A percentile compares a stretch with the other conserved stretches of the same genome.
These are phyloP conservation scores for Echeneis naucrates DNA, from an alignment of 2,797 vertebrate genomes.

Conservation along the genomic window DNA sequence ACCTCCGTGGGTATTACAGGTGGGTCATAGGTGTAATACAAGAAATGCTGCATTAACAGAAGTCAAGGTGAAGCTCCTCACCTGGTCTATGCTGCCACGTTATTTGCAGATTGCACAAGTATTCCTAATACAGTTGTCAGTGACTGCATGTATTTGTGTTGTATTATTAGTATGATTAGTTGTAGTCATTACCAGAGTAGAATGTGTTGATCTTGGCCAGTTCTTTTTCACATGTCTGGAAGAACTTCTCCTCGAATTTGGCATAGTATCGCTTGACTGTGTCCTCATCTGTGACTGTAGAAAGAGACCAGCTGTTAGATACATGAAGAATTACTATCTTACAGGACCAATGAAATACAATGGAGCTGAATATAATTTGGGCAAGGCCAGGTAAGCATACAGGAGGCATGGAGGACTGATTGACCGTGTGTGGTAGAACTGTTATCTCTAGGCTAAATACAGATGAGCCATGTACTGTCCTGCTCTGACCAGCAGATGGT, in stretches of 20 bases:
- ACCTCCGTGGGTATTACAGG: too few species aligned
- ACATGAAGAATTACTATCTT: background rate
- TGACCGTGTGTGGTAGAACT: background rate
- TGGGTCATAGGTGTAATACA: too few species aligned
- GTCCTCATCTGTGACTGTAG: constrained; percentile 93
- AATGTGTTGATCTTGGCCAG: constrained; percentile 99
- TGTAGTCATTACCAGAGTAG: constrained; percentile 90
- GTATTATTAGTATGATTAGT: background rate
- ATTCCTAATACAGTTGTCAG: background rate
- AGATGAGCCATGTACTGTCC: background rate
- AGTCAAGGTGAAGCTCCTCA: background rate
- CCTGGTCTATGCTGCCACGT: background rate
- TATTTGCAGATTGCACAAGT: too few species aligned
- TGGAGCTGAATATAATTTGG: too few species aligned
- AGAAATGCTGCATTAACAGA: too few species aligned
- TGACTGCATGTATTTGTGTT: background rate
- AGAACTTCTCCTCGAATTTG: constrained; percentile 98
- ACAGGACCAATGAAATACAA: background rate
- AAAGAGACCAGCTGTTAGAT: constrained; percentile 1
- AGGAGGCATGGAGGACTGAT: background rate
- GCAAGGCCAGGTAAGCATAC: background rate
- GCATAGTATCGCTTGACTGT: constrained; percentile 96
- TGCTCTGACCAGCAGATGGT: constrained; percentile 49
- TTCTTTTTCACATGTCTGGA: constrained; percentile 97
- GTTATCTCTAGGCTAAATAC: background rate